Conservation (phyloP, 2,797 vertebrate genomes). For the Garrulus glandarius region DNA sequence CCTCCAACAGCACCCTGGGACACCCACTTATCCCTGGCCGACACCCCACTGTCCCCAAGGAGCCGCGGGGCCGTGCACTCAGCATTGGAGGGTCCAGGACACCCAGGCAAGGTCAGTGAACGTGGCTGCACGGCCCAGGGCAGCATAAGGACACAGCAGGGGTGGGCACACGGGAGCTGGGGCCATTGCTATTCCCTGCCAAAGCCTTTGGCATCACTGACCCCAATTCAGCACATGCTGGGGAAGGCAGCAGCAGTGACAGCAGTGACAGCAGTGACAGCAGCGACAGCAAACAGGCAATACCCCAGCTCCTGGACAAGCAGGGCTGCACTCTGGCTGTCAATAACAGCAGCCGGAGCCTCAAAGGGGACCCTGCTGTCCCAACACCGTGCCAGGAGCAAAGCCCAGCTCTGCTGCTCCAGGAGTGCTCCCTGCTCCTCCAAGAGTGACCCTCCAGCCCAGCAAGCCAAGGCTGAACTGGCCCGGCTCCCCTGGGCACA, state of each 20-base stretch:
- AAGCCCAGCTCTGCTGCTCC: neutral
- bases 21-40: fast-evolving
- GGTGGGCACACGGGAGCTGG: neutral
- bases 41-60: too few species aligned
- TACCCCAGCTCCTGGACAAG: neutral
- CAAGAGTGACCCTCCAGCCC: neutral
- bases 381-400: fast-evolving
- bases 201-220: neutral
- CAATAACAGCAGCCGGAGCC: neutral
- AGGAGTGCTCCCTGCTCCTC: fast-evolving
- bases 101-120: fast-evolving
- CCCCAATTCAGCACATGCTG: fast-evolving
- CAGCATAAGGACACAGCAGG: too few species aligned
- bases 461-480: neutral
- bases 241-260: neutral
- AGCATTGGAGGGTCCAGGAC: fast-evolving
- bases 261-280: too few species aligned
- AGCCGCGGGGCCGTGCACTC: fast-evolving
- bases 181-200: neutral
- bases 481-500: neutral
- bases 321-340: neutral
- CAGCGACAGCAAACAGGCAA: fast-evolving
- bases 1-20: neutral
- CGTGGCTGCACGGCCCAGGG: fast-evolving
- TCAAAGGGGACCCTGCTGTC: neutral